Base-by-base conservation (phyloP, 2,113 vertebrate species). In the Reinhardtius hippoglossoides region DNA sequence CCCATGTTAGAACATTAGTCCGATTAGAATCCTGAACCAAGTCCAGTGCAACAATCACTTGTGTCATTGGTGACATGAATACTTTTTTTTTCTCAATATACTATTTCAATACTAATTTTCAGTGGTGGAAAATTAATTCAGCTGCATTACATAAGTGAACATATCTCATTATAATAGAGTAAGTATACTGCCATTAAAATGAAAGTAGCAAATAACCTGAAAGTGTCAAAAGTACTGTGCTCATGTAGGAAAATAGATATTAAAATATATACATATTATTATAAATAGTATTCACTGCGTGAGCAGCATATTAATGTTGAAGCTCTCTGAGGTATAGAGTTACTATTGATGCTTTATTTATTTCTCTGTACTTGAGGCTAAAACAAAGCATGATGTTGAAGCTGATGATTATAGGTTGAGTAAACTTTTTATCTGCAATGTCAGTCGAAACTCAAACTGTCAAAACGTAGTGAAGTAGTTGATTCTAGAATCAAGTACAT, bases 1-100 rank as follows among this genome's bases (percentile, higher is more conserved):
- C 75, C 72, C 44, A 50, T 73, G 56, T 52, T 70, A 54, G 55
- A 81, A 40, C 0, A 69, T 58, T 37, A 37, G 8, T 46, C 23
- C 18, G 23, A 65, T 65, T 21, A 42, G 12, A n/a, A 62, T 7
- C n/a, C 16, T 20, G 26, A 35, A 24, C n/a, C 52, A 21, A 54
- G 13, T 10, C n/a, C 20, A 10, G 24, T 24, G 13, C 23, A 56
- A 24, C 55, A 0, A 26, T 21, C 27, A 27, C 27, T 27, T 5
- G 5, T 31, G 6, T 31, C 52, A n/a, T 20, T 52, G 6, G n/a
- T 20, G 2, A 20, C 5, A 20, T 20, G 7, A 52, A n/a, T n/a
- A 52, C 9, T 40, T 12, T 40, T 10, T 9, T 10, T 40, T 40
- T 42, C 2, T 42, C 12, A 12, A 10, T 2, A 13, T 42, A 42